These are phyloP conservation scores for Schrankia costaestrigalis DNA, from an alignment of 2,888 invertebrate species.

Conservation along the genomic window DNA sequence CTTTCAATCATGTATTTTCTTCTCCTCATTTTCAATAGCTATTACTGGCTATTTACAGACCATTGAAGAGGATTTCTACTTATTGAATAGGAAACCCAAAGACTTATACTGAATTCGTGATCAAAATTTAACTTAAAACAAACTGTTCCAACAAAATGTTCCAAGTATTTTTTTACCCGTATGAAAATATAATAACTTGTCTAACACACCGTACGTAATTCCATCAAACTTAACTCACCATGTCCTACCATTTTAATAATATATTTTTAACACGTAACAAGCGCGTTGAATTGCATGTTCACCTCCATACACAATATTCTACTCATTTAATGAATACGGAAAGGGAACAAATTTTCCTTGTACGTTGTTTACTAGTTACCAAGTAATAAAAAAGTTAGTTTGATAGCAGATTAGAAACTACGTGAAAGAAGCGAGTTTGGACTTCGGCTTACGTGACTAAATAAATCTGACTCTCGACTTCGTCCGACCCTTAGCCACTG, in stretches of 20 bases:
- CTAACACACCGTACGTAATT: neutral
- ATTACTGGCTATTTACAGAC: slow-evolving; percentile 28
- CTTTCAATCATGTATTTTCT: slow-evolving; percentile 38
- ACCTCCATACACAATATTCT: neutral
- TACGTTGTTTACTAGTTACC: slow-evolving; percentile 62
- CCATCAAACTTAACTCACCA: neutral
- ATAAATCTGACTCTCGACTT: slow-evolving; percentile 48
- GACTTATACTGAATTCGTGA: slow-evolving; percentile 13
- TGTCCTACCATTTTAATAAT: neutral
- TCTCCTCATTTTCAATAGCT: slow-evolving; percentile 28
- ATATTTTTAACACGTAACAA: neutral
- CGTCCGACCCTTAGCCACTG: slow-evolving; percentile 15
- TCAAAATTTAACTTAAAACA: too few relatives aligned
- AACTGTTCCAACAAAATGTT: too few relatives aligned
- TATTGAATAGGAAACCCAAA: slow-evolving; percentile 22
- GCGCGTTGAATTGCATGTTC: neutral
- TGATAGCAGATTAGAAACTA: slow-evolving; percentile 70
- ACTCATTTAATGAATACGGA: slow-evolving; percentile 16
- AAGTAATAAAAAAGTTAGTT: slow-evolving; percentile 72
- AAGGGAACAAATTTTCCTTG: slow-evolving; percentile 43
- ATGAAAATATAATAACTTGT: neutral
- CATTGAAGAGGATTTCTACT: slow-evolving; percentile 19
- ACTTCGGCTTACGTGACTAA: slow-evolving; percentile 63
- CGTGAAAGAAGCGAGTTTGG: slow-evolving; percentile 49
- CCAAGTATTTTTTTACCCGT: neutral